Conservation (phyloP, 2,113 vertebrate genomes). For the Boleophthalmus pectinirostris region DNA sequence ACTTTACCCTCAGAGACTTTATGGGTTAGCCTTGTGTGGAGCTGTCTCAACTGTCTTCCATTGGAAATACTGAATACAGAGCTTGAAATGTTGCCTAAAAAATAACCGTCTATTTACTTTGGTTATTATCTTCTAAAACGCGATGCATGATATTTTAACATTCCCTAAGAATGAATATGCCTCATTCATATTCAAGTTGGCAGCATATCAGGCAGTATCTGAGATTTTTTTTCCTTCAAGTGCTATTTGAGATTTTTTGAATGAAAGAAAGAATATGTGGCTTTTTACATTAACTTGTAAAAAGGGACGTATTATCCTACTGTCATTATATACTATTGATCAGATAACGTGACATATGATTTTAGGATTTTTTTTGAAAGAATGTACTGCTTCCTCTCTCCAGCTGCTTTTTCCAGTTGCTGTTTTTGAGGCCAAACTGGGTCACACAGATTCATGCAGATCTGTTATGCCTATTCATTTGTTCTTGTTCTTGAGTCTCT, state of each 20-base stretch:
- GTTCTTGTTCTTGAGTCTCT: background rate
- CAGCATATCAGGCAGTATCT: no score
- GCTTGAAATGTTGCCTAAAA: background rate
- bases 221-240: no score
- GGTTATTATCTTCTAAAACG: no score
- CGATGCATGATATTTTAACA: background rate
- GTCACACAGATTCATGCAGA: background rate
- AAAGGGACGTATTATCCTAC: background rate
- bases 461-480: background rate
- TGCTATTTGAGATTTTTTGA: no score
- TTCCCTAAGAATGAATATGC: background rate
- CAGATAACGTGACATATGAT: background rate
- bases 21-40: background rate
- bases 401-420: background rate
- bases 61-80: background rate
- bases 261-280: background rate
- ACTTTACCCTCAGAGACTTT: background rate
- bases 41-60: background rate
- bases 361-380: background rate
- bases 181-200: background rate
- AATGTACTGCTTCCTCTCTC: background rate
- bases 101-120: no score
- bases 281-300: background rate
- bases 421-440: background rate
- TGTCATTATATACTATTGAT: background rate